Evolutionary conservation across 2,797 vertebrate species (phyloP).

Genomic region (Toxotes lorentzi): DNA sequence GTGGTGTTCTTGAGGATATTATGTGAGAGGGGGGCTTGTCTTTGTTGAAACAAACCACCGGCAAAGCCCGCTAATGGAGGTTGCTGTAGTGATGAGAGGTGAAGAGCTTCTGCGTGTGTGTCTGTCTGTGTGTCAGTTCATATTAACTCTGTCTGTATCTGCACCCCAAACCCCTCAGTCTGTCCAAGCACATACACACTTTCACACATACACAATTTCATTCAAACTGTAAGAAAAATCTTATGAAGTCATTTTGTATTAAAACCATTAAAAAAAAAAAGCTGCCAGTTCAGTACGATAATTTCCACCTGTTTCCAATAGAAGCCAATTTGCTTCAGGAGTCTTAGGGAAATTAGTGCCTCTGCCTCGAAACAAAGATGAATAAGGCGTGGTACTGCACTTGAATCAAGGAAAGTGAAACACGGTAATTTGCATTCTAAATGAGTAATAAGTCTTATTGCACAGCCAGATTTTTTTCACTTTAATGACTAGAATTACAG

Average conservation of each 20-base stretch:
- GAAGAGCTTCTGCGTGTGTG: conserved; percentile 26
- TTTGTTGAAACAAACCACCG: conserved; percentile 50
- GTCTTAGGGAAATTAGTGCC: neutral
- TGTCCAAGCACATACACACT: neutral
- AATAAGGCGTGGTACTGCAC: too few relatives aligned
- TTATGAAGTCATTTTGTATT: too few relatives aligned
- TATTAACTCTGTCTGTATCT: conserved; percentile 3
- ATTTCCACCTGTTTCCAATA: neutral
- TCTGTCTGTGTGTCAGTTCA: conserved; percentile 13
- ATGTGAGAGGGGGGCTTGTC: conserved; percentile 8
- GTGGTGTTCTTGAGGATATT: conserved; percentile 16
- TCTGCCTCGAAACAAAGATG: neutral
- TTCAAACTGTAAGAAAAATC: too few relatives aligned
- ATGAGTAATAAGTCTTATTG: too few relatives aligned
- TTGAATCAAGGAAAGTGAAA: neutral
- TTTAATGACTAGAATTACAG: too few relatives aligned
- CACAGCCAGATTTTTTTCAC: too few relatives aligned
- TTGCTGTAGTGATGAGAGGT: conserved; percentile 55
- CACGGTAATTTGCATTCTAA: neutral
- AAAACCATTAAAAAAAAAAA: too few relatives aligned
- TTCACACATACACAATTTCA: neutral
- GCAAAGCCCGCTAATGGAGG: conserved; percentile 26
- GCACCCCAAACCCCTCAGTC: neutral
- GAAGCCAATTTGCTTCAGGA: neutral
- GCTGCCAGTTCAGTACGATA: too few relatives aligned